Evolutionary conservation across 2,888 invertebrate genomes (phyloP), one percentile per base, ranked within the genome.

Genomic region (Therioaphis trifolii): DNA sequence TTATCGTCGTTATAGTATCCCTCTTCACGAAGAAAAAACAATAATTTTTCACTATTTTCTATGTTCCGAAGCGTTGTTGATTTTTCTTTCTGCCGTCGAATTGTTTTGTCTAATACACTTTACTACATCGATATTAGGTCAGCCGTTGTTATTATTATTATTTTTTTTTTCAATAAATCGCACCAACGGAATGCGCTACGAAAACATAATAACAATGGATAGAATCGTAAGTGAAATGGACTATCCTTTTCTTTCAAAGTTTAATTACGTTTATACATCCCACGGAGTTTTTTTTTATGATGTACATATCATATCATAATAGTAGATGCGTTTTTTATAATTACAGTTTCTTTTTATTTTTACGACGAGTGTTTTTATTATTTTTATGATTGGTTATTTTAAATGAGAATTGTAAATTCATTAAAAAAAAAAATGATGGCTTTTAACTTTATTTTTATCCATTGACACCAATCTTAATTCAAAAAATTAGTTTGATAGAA

Each of bases 211-310:
- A 66, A 77, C 63, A 77, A 66, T 21, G 63, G 29, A 21, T 49
- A 9, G 21, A 49, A 75, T 27, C n/a, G 27, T 76, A 76, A 29
- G 29, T 49, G 77, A 63, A 66, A 29, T 43, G 21, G 15, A 27
- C 40, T 66, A n/a, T 35, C 2, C 12, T 29, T 4, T 18, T 43
- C 46, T 15, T 43, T 49, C 63, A n/a, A 11, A 21, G 9, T 77
- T 77, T 77, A 49, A 66, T 63, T 49, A 77, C 49, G 29, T 49
- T 63, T 66, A 66, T 49, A 49, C 21, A 63, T 66, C 77, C 49
- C 77, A 66, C 63, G 29, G 29, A 35, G 29, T 35, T 66, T 15
- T 61, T 18, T 21, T 7, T 55, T 61, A 61, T 63, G 15, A 12
- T n/a, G 14, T 66, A 18, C 0, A n/a, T 66, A n/a, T 40, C 35